Base-by-base conservation (phyloP, 1,140 invertebrate species). In the Anastrepha ludens region DNA sequence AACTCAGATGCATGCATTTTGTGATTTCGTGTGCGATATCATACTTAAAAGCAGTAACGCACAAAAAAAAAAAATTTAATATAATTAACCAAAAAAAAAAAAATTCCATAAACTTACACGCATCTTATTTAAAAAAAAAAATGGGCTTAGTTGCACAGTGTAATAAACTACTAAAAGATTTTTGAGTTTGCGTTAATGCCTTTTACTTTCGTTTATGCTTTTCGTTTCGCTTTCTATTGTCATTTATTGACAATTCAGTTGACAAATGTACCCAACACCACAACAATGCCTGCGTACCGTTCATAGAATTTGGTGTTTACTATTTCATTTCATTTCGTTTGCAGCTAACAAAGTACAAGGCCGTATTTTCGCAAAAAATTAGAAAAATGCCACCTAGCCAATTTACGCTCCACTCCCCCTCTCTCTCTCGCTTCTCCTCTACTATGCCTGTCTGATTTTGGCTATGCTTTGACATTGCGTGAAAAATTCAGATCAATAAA, bases 401-500 rank as follows among this genome's bases (percentile, higher is more conserved):
- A 67, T 67, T 67, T 39, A 41, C 41, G 39, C 5, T 74, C 4
- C 5, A 11, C 11, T 2, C 9, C 13, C 47, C 2, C 47, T 55
- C 6, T 47, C 13, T 78, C 17, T 6, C 0, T 74, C 47, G 15
- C 29, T 29, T 29, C 29, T 29, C 29, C 29, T 29, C 29, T 29
- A 29, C 29, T 29, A 29, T 55, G 44, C 15, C 41, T 78, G n/a
- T 15, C 17, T 2, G 11, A 55, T 1, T 55, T 55, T 55, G 6
- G 50, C 50, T 55, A 55, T 55, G 50, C 50, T 8, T 6, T 8
- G 50, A 6, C 6, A 55, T 55, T 2, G 50, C 74, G 74, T n/a
- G 20, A 81, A 50, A 20, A 81, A 81, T 58, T 15, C 8, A 29
- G 74, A 81, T 81, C 74, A 81, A 55, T 81, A 81, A 55, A 81